Base-by-base conservation (phyloP, 1,140 invertebrate species). In the Ostrea edulis region DNA sequence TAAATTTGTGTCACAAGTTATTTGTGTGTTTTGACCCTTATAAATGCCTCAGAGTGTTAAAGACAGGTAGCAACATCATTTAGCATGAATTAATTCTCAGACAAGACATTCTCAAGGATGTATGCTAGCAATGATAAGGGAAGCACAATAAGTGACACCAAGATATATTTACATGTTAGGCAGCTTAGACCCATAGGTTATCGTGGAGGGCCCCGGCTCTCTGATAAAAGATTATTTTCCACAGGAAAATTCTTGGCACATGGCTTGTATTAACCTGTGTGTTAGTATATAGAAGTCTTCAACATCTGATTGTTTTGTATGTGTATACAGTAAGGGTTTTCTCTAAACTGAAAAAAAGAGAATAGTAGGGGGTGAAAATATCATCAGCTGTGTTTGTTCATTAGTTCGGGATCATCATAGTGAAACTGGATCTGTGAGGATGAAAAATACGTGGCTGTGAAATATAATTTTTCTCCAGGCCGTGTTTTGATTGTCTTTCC, bases 141-240 rank as follows among this genome's bases (percentile, higher is more conserved):
- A 77, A 77, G 68, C 29, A 77, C 68, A 77, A 11, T 14, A 11
- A 77, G 68, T 77, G 68, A 77, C 68, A 77, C 68, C 8, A 11
- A 77, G 22, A 77, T 77, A 77, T 77, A 77, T 77, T 77, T 77
- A 77, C 68, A 77, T 77, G 68, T 77, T 29, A 77, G 68, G 68
- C 68, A 77, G 68, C 68, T 35, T 35, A 29, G 68, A 29, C 68
- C 68, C 25, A 25, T 22, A 77, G 68, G 68, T 77, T 77, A 77
- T 77, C 68, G 29, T n/a, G 17, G 55, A 77, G 68, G 58, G 25
- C 22, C 68, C n/a, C 68, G 7, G 25, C 68, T 77, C 22, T 77
- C 68, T 77, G 68, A 77, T 77, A 77, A 77, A 77, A 77, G 68
- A 77, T 77, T 77, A 77, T 77, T 77, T 77, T 77, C 68, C 68